Conservation (phyloP, 2,797 vertebrate genomes). For the Coregonus suidteri region DNA sequence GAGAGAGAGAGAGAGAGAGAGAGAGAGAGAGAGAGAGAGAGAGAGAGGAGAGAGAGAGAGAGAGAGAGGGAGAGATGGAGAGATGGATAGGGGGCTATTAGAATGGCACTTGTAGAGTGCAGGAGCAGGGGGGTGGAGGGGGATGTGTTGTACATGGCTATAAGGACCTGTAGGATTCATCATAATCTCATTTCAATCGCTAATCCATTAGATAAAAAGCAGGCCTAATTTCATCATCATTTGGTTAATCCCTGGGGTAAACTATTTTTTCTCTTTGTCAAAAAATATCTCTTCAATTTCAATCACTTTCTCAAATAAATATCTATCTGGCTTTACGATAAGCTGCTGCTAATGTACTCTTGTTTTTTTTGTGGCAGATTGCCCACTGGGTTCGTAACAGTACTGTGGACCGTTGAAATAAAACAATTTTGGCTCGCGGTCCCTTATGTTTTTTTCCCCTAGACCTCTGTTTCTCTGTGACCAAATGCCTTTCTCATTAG, state of each 20-base stretch:
- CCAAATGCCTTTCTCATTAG: slow-evolving; percentile 60
- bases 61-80: slow-evolving; percentile 28
- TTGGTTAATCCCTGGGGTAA: slow-evolving; percentile 52
- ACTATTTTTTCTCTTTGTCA: slow-evolving; percentile 36
- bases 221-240: slow-evolving; percentile 55
- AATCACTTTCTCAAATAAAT: slow-evolving; percentile 33
- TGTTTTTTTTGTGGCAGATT: slow-evolving; percentile 47
- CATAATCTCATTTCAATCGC: slow-evolving; percentile 51
- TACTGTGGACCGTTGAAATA: slow-evolving; percentile 26
- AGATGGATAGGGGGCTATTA: slow-evolving; percentile 33
- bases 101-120: slow-evolving; percentile 57
- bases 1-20: slow-evolving; percentile 34
- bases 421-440: slow-evolving; percentile 42
- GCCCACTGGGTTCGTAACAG: slow-evolving; percentile 28
- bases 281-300: slow-evolving; percentile 32
- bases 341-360: slow-evolving; percentile 23
- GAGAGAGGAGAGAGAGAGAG: too few species aligned
- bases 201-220: slow-evolving; percentile 45
- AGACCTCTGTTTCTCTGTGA: slow-evolving; percentile 52
- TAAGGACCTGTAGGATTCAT: slow-evolving; percentile 43
- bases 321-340: slow-evolving; percentile 33
- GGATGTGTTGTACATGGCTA: slow-evolving; percentile 44
- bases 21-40: slow-evolving; percentile 28
- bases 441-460: slow-evolving; percentile 43
- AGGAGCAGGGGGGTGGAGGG: slow-evolving; percentile 18